Evolutionary conservation across 2,113 vertebrate species (phyloP), one percentile per base, ranked within the genome.

Genomic region (Maccullochella peelii): DNA sequence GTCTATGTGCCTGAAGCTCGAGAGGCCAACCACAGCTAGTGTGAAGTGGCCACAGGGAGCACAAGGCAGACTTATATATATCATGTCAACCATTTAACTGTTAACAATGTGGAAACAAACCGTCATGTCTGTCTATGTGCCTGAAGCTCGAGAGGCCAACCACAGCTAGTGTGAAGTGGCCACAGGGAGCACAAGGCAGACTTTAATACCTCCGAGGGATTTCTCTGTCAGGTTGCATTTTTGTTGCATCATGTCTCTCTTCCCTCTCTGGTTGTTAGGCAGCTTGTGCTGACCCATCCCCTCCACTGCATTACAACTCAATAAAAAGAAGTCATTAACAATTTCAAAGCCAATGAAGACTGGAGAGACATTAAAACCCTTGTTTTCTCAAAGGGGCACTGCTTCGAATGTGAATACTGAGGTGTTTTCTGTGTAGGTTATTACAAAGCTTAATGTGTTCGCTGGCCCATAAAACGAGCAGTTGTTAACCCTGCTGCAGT

Each of bases 191-290:
- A 86, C 16, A 38, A 72, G 76, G 77, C 82, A 73, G 78, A 82
- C 83, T 82, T 81, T 58, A 85, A 90, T 57, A 62, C 70, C 78
- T 90, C 76, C 5, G 62, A 90, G 81, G 86, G 70, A 72, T 68
- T 73, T 71, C 79, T 78, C 85, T 90, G 88, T 93, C 89, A 84
- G 87, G 76, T 93, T 93, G 86, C 89, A 88, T 93, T 88, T 89
- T 73, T 82, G 73, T 93, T 93, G 87, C 90, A 87, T 92, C 90
- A 91, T 73, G 87, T 91, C 75, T 86, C 70, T 63, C 63, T 62
- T 80, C 67, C 23, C 57, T 71, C 82, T 78, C 58, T 71, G 38
- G 25, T 33, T 57, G 78, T 78, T 58, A 11, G 57, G 49, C 69
- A 52, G 72, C 75, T 68, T 50, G 61, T 30, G 62, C 84, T 79